Base-by-base conservation (phyloP, 2,113 vertebrate species). In the Sorex fumeus region DNA sequence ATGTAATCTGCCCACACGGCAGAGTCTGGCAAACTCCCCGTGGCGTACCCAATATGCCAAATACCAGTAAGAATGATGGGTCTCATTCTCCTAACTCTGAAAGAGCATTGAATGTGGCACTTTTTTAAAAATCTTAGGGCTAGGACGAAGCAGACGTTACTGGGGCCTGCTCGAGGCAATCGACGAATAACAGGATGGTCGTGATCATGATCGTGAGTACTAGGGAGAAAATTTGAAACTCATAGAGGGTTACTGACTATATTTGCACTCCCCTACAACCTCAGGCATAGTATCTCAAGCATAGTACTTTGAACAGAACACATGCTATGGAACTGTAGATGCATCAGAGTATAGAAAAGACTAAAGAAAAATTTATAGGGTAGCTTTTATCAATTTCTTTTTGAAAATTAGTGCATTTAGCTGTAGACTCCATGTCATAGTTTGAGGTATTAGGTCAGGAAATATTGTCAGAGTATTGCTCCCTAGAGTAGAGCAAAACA, bases 401-500 rank as follows among this genome's bases (percentile, higher is more conserved):
- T 84, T 57, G 66, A 74, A 92, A 87, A 28, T 87, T 67, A 87
- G 84, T 87, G 71, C n/a, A 70, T 84, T 93, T 75, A 67, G 12
- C 43, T 94, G 87, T 79, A 93, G 34, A 84, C 19, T 60, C 36
- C 27, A 45, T 67, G 75, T 57, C 82, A 82, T 85, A 80, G 90
- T 71, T 78, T 81, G 47, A 87, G 60, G 47, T 82, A 74, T 94
- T 75, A 34, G 71, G 28, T 93, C 67, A 91, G 69, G 70, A 94
- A 87, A 88, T 40, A 69, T 69, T 81, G 57, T 87, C 19, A 74
- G 27, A 2, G 0, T 64, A 72, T 93, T 95, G 64, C 4, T 93
- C 90, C 32, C 23, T 64, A 89, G 88, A 94, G 92, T 60, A 83
- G 84, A 87, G 84, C 18, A 57, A 93, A 87, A 85, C 66, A 53